Conservation (phyloP, 2,888 invertebrate species). For the Rhyacophila evoluta region DNA sequence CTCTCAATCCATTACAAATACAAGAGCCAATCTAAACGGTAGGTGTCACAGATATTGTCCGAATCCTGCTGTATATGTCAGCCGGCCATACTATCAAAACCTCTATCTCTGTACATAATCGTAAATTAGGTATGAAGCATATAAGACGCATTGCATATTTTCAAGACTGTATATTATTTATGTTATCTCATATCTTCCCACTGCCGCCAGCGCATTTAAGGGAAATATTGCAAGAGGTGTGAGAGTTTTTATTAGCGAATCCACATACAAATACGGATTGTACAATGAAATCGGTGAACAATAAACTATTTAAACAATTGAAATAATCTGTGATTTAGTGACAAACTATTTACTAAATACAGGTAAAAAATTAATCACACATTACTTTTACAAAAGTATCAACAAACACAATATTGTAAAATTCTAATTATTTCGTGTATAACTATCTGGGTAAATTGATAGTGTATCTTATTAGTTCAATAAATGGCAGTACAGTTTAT, state of each 20-base stretch:
- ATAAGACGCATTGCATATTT: slow-evolving; percentile 54
- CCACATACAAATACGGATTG: too few species aligned
- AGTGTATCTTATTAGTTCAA: too few species aligned
- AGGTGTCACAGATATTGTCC: slow-evolving; percentile 3
- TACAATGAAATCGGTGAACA: too few species aligned
- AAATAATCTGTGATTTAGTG: too few species aligned
- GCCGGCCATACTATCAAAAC: neutral
- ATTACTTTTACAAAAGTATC: too few species aligned
- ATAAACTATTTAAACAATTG: too few species aligned
- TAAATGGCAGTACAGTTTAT: too few species aligned
- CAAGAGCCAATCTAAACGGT: neutral
- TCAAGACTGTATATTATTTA: slow-evolving; percentile 48
- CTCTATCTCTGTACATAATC: slow-evolving; percentile 40
- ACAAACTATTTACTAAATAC: too few species aligned
- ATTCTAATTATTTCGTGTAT: too few species aligned
- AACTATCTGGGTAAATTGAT: too few species aligned
- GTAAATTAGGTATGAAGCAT: slow-evolving; percentile 49
- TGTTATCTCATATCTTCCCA: slow-evolving; percentile 50
- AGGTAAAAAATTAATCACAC: too few species aligned
- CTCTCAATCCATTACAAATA: neutral
- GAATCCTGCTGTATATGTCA: neutral
- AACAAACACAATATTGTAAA: too few species aligned
- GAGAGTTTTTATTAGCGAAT: slow-evolving; percentile 26
- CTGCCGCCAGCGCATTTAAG: slow-evolving; percentile 36
- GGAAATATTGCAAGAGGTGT: slow-evolving; percentile 34